phyloP scores from a whole-genome alignment of 2,888 invertebrate species.

The Trileptium ribeirensis region DNA sequence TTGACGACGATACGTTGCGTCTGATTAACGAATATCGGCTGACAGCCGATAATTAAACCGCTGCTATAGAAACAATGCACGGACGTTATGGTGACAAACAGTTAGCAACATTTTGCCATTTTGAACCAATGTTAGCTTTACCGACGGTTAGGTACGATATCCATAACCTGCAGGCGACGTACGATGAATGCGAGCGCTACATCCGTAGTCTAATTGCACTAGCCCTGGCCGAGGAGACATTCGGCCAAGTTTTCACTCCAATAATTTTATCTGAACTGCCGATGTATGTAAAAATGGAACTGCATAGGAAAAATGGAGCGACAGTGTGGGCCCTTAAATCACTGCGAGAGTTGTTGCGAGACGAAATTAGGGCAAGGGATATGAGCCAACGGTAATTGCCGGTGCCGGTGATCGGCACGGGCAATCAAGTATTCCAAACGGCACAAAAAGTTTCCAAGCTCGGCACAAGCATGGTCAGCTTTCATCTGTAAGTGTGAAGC shows the following conservation, averaged over 20 bases:
- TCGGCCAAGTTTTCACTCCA: not conserved
- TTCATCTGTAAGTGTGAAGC: too few species aligned
- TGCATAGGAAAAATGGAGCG: not conserved
- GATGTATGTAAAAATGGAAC: too few species aligned
- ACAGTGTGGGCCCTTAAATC: not conserved
- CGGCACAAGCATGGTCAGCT: not conserved
- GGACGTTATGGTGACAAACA: conserved; percentile 7
- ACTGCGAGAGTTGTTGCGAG: not conserved
- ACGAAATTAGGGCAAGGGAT: not conserved
- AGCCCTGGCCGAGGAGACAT: not conserved
- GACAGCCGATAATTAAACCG: not conserved
- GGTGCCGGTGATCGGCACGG: not conserved
- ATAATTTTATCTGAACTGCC: too few species aligned
- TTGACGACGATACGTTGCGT: not conserved
- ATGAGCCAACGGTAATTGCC: not conserved
- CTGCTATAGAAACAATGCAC: not conserved
- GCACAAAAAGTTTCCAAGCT: too few species aligned
- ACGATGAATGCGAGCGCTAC: too few species aligned
- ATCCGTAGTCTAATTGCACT: too few species aligned
- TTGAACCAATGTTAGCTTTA: not conserved
- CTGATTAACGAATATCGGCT: not conserved
- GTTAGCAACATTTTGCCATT: not conserved
- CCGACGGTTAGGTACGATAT: not conserved
- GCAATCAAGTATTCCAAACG: too few species aligned
- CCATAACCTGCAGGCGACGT: too few species aligned